A percentile compares a stretch with the other conserved stretches of the same genome.
Conservation (phyloP, 1,140 invertebrate species). For the Leptinotarsa lineolata region DNA sequence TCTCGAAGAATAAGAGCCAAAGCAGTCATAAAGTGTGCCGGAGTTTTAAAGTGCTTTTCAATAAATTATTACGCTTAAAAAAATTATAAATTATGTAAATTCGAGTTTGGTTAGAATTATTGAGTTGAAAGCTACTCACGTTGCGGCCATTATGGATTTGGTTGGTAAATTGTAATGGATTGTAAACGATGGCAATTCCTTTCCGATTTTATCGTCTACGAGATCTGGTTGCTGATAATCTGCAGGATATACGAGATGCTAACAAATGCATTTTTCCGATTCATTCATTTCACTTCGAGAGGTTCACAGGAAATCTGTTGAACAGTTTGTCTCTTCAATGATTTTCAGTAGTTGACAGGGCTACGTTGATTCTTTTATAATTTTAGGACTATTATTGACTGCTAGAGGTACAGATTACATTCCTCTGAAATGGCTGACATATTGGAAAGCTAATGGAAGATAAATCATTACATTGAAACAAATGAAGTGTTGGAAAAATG, state of each 20-base stretch:
- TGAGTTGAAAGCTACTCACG: conserved; percentile 27
- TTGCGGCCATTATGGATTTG: conserved; percentile 21
- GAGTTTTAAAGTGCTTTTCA: conserved; percentile 51
- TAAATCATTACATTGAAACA: too few relatives aligned
- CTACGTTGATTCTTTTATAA: too few relatives aligned
- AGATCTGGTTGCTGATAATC: background rate
- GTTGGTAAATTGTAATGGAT: conserved; percentile 18
- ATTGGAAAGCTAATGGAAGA: too few relatives aligned
- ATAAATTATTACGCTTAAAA: conserved; percentile 50
- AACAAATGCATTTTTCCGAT: background rate
- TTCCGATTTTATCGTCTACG: background rate
- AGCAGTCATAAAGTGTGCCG: conserved; percentile 48
- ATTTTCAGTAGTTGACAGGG: too few relatives aligned
- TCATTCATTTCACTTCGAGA: too few relatives aligned
- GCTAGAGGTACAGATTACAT: too few relatives aligned
- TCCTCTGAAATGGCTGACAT: too few relatives aligned
- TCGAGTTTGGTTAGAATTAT: conserved; percentile 24
- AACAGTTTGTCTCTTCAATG: too few relatives aligned
- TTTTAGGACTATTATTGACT: too few relatives aligned
- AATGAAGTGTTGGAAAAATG: too few relatives aligned
- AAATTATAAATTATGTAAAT: conserved; percentile 43
- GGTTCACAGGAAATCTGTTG: too few relatives aligned
- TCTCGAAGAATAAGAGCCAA: conserved; percentile 45
- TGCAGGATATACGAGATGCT: background rate
- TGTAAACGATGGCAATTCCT: conserved; percentile 14